phyloP scores from a whole-genome alignment of 2,113 vertebrate species.

The Mormyrus iriodes region DNA sequence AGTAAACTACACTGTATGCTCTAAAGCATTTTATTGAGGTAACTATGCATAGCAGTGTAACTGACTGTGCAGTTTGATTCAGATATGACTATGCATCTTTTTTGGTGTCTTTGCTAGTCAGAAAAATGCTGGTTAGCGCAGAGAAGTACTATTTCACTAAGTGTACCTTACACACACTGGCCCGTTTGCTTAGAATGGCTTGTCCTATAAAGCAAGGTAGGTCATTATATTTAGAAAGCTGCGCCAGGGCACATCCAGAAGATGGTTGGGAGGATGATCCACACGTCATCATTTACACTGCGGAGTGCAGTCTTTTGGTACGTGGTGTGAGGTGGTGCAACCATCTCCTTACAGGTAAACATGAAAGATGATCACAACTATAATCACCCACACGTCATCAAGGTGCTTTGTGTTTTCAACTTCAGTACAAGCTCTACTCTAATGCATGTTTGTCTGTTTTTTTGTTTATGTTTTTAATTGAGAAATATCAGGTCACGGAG shows the following conservation, averaged over 20 bases:
- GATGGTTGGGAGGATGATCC: neutral
- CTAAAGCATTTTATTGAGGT: neutral
- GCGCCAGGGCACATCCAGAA: neutral
- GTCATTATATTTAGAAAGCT: constrained; percentile 3
- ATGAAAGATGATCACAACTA: neutral
- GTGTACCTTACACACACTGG: neutral
- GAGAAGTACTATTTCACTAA: neutral
- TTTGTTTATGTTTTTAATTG: neutral
- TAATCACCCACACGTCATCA: neutral
- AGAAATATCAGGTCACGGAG: neutral
- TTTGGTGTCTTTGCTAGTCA: neutral
- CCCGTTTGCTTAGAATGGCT: neutral
- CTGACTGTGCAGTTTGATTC: neutral
- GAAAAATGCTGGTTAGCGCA: neutral
- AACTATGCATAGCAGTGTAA: neutral
- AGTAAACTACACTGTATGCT: neutral
- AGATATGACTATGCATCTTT: neutral
- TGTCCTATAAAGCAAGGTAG: constrained; percentile 12
- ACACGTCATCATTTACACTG: neutral
- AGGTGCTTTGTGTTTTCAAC: neutral
- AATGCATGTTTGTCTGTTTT: neutral
- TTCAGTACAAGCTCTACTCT: neutral
- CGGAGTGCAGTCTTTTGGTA: neutral
- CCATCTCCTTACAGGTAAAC: neutral
- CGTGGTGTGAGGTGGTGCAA: neutral